phyloP scores from a whole-genome alignment of 2,797 vertebrate genomes.

The Cynopterus sphinx region DNA sequence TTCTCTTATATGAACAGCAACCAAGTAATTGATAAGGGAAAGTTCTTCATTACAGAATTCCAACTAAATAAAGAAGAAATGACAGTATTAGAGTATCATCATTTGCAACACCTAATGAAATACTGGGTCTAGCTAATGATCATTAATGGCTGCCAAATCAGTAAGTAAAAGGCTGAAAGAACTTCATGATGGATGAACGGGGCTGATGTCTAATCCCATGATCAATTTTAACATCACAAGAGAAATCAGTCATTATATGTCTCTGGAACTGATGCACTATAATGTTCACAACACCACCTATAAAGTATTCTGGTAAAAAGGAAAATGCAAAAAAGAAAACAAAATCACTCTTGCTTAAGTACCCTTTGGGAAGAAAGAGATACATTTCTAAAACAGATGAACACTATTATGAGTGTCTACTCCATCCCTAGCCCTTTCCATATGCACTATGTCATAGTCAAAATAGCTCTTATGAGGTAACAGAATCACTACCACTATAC shows the following conservation, averaged over 20 bases:
- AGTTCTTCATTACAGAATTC: conserved; percentile 6
- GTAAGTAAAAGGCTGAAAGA: background rate
- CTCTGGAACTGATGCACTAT: background rate
- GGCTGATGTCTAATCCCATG: background rate
- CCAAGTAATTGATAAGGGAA: background rate
- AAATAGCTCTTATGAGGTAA: background rate
- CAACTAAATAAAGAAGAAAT: conserved; percentile 37
- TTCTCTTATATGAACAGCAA: background rate
- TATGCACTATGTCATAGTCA: background rate
- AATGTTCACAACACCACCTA: background rate
- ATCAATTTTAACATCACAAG: conserved; percentile 14
- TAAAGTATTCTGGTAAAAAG: background rate
- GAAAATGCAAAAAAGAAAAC: background rate
- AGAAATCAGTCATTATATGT: background rate
- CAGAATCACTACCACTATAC: background rate
- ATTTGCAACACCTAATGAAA: conserved; percentile 13
- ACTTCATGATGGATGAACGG: background rate
- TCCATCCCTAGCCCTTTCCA: background rate
- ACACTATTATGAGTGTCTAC: background rate
- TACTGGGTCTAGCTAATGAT: conserved; percentile 6
- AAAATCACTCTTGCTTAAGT: background rate
- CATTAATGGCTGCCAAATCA: background rate
- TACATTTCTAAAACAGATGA: conserved; percentile 4
- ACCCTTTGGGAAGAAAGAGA: background rate
- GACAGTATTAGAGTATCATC: background rate